These are phyloP conservation scores for Himalopsyche kuldschensis DNA, from an alignment of 2,888 invertebrate genomes.

Conservation along the genomic window DNA sequence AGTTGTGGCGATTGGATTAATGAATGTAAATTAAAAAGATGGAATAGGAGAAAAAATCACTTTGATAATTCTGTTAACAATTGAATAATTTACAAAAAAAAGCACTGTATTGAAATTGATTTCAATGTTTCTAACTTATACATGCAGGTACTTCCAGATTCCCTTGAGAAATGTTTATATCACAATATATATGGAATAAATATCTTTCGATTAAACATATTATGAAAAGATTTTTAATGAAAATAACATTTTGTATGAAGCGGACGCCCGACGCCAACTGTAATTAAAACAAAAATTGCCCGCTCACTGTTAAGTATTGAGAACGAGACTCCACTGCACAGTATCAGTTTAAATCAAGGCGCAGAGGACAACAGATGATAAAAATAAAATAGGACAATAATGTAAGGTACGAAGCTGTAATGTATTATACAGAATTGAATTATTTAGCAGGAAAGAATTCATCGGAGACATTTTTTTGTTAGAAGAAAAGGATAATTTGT, in stretches of 20 bases:
- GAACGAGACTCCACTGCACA: no score
- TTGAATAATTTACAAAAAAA: background rate
- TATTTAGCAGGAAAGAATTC: background rate
- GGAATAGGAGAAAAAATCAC: background rate
- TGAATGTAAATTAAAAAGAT: background rate
- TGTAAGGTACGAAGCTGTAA: background rate
- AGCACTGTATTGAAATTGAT: background rate
- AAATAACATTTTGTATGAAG: background rate
- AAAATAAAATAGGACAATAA: background rate
- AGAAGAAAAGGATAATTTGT: background rate
- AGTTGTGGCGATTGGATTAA: background rate
- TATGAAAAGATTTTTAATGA: background rate
- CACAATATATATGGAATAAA: background rate
- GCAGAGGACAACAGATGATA: background rate
- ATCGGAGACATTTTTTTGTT: background rate
- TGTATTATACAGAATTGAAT: background rate
- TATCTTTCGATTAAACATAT: background rate
- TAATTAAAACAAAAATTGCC: no score
- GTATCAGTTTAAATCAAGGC: background rate
- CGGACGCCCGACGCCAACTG: background rate
- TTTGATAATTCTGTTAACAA: background rate
- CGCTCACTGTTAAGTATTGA: no score
- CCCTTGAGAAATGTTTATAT: background rate
- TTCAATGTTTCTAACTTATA: background rate
- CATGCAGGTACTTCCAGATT: background rate